These are phyloP conservation scores for Abramis brama DNA, from an alignment of 2,113 vertebrate species.

Conservation along the genomic window DNA sequence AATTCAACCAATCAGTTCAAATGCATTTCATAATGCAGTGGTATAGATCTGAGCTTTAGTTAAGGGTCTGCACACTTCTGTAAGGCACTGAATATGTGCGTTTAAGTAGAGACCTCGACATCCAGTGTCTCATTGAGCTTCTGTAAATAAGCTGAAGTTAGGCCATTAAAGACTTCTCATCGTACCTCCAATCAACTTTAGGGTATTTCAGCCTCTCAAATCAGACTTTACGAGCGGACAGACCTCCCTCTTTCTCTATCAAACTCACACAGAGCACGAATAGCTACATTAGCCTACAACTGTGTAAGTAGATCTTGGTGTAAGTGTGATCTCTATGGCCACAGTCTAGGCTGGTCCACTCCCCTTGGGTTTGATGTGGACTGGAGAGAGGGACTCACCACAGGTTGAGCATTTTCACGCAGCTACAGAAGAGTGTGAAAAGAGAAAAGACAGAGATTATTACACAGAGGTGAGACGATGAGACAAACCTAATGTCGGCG, in stretches of 20 bases:
- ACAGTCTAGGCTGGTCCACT: slow-evolving; percentile 84
- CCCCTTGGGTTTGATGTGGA: slow-evolving; percentile 86
- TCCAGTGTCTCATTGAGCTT: not conserved
- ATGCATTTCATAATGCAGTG: not conserved
- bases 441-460: slow-evolving; percentile 90
- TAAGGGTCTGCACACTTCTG: not conserved
- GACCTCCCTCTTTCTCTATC: not conserved
- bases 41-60: not conserved
- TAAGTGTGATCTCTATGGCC: slow-evolving; percentile 42
- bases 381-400: slow-evolving; percentile 99
- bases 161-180: not conserved
- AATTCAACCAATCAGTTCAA: not conserved
- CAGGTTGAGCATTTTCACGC: slow-evolving; percentile 99
- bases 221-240: not conserved
- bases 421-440: slow-evolving; percentile 92
- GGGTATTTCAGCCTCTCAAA: slow-evolving; percentile 17
- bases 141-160: not conserved
- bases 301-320: slow-evolving; percentile 35
- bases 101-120: slow-evolving; percentile 5
- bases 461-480: slow-evolving; percentile 87
- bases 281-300: slow-evolving; percentile 39
- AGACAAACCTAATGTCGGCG: slow-evolving; percentile 75
- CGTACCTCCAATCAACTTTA: not conserved
- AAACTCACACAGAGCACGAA: not conserved
- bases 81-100: not conserved